phyloP scores from a whole-genome alignment of 2,888 invertebrate species.

The Chloroclystis v-ata region DNA sequence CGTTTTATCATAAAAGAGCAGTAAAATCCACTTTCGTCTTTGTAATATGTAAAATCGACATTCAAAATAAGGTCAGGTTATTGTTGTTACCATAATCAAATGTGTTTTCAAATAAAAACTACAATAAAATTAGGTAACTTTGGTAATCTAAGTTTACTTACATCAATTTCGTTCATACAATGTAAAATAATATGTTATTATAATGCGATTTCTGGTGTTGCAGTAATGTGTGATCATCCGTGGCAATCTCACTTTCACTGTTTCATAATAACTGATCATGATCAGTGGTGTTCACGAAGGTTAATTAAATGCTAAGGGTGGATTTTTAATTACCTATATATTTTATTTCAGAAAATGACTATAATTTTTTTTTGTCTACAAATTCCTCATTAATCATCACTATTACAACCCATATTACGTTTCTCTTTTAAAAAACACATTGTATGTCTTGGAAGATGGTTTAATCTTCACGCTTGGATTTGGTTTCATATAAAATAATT shows the following conservation, averaged over 20 bases:
- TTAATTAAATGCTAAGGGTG: not conserved
- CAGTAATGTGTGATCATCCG: constrained; percentile 18
- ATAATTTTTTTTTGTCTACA: too few species aligned
- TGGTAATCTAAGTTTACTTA: not conserved
- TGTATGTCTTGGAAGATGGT: too few species aligned
- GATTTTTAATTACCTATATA: not conserved
- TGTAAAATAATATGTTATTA: constrained; percentile 15
- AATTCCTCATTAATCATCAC: too few species aligned
- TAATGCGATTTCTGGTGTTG: constrained; percentile 14
- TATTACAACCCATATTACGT: too few species aligned
- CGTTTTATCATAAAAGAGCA: too few species aligned
- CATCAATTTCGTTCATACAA: not conserved
- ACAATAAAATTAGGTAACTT: not conserved
- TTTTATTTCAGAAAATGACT: too few species aligned
- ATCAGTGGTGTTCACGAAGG: not conserved
- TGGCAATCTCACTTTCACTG: constrained; percentile 15
- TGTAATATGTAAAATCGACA: too few species aligned
- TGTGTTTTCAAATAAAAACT: not conserved
- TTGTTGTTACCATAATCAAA: not conserved
- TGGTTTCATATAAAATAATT: too few species aligned
- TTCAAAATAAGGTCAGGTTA: not conserved
- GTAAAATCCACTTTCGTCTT: too few species aligned
- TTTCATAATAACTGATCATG: constrained; percentile 9
- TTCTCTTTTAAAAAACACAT: too few species aligned
- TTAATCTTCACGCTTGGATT: too few species aligned